Evolutionary conservation across 37 sponge, comb jelly and placozoan species (phyloP).

Genomic region (Spongia lamella): DNA sequence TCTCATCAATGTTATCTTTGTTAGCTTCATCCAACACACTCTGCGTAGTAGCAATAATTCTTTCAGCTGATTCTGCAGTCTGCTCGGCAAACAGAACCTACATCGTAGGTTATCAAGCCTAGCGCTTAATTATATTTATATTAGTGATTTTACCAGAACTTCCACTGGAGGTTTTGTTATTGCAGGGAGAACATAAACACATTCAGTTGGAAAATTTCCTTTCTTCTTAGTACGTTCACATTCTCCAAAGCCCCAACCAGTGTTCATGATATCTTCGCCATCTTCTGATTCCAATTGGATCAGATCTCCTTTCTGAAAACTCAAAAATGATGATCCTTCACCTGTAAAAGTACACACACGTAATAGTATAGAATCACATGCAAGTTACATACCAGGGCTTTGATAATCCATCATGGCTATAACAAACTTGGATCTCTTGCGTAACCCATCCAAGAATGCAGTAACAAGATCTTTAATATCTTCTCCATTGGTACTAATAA

Average conservation of each 20-base stretch:
- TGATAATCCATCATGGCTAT: slow-evolving; percentile 94
- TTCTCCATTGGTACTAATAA: slow-evolving; percentile 89
- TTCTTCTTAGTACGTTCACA: slow-evolving; percentile 74
- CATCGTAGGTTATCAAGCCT: too few relatives aligned
- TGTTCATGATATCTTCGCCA: slow-evolving; percentile 85
- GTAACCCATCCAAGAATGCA: slow-evolving; percentile 82
- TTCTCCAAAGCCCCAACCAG: slow-evolving; percentile 83
- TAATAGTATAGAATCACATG: too few relatives aligned
- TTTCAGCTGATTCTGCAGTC: slow-evolving; percentile 57
- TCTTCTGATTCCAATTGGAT: slow-evolving; percentile 76
- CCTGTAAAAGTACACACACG: slow-evolving; percentile 41
- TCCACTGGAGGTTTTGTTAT: slow-evolving; percentile 75
- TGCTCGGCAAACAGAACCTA: slow-evolving; percentile 75
- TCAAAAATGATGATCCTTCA: slow-evolving; percentile 88
- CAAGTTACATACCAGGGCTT: slow-evolving; percentile 66
- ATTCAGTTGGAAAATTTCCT: slow-evolving; percentile 97
- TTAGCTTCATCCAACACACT: slow-evolving; percentile 68
- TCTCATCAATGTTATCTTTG: too few relatives aligned
- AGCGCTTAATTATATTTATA: too few relatives aligned
- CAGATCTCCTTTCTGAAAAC: slow-evolving; percentile 91
- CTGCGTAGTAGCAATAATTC: slow-evolving; percentile 77
- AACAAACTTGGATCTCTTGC: slow-evolving; percentile 88
- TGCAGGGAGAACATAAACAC: slow-evolving; percentile 92
- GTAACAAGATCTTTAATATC: slow-evolving; percentile 85
- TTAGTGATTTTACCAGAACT: slow-evolving; percentile 69